Conservation (phyloP, 2,797 vertebrate genomes). For the Acrossocheilus wenchowensis region DNA sequence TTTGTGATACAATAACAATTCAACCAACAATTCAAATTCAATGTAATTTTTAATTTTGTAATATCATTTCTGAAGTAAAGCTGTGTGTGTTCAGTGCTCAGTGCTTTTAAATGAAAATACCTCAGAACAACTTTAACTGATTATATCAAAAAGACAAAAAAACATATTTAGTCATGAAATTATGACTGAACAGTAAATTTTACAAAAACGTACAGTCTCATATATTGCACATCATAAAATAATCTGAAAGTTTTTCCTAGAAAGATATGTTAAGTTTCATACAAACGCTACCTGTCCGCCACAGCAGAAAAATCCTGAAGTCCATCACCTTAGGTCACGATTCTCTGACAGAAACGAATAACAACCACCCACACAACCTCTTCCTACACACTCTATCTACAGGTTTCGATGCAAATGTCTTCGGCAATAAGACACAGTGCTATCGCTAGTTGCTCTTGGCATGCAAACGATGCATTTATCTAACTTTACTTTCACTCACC, state of each 20-base stretch:
- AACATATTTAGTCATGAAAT: neutral
- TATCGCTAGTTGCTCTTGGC: constrained; percentile 47
- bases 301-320: constrained; percentile 30
- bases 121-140: neutral
- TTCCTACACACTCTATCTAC: constrained; percentile 80
- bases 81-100: no score
- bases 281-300: constrained; percentile 42
- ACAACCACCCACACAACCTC: constrained; percentile 53
- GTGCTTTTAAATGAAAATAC: neutral
- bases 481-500: constrained; percentile 33
- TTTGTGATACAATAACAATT: neutral
- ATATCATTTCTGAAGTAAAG: neutral
- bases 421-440: constrained; percentile 27
- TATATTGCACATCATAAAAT: neutral
- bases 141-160: no score
- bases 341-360: constrained; percentile 41
- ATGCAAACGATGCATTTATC: constrained; percentile 52
- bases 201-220: neutral
- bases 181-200: neutral
- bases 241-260: constrained; percentile 1
- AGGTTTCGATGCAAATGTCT: constrained; percentile 78
- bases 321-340: constrained; percentile 40
- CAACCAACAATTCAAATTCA: neutral
- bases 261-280: constrained; percentile 27
- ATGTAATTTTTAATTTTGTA: no score